Evolutionary conservation across 1,140 invertebrate genomes (phyloP).

Genomic region (Drosophila busckii): DNA sequence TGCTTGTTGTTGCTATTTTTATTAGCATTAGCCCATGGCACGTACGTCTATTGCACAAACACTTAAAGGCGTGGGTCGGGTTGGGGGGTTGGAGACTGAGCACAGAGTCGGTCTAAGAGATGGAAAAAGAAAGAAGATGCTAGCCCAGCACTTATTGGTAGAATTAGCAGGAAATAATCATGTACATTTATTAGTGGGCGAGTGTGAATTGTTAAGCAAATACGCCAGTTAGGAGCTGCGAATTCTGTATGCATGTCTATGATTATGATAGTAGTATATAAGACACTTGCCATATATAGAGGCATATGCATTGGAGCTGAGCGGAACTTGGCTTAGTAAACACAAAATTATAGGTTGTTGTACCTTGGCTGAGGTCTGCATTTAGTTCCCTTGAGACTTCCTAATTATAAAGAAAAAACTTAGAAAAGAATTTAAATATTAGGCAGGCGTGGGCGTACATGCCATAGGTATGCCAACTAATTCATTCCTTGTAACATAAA

Average conservation of each 20-base stretch:
- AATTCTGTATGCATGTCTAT: conserved; percentile 42
- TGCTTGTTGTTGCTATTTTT: neutral
- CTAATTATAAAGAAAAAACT: conserved; percentile 61
- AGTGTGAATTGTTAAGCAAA: conserved; percentile 56
- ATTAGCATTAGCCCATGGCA: neutral
- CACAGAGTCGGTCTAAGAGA: neutral
- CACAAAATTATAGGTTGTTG: conserved; percentile 38
- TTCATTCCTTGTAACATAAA: too few species aligned
- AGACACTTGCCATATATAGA: neutral
- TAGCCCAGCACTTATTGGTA: conserved; percentile 63
- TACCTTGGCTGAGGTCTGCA: conserved; percentile 6
- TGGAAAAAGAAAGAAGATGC: conserved; percentile 18
- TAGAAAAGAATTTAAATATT: too few species aligned
- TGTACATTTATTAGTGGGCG: conserved; percentile 66
- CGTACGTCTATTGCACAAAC: conserved; percentile 22
- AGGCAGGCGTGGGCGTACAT: too few species aligned
- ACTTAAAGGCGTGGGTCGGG: neutral
- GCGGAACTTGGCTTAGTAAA: conserved; percentile 29
- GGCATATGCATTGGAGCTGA: conserved; percentile 25
- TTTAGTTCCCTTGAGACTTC: conserved; percentile 53
- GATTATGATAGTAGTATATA: conserved; percentile 16
- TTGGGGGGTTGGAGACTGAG: neutral
- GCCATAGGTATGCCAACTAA: too few species aligned
- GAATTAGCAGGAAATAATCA: conserved; percentile 73
- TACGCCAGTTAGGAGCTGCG: conserved; percentile 32